A percentile compares a stretch with the other conserved stretches of the same genome.
These are phyloP conservation scores for Nesidiocoris tenuis DNA, from an alignment of 2,888 invertebrate genomes.

Conservation along the genomic window DNA sequence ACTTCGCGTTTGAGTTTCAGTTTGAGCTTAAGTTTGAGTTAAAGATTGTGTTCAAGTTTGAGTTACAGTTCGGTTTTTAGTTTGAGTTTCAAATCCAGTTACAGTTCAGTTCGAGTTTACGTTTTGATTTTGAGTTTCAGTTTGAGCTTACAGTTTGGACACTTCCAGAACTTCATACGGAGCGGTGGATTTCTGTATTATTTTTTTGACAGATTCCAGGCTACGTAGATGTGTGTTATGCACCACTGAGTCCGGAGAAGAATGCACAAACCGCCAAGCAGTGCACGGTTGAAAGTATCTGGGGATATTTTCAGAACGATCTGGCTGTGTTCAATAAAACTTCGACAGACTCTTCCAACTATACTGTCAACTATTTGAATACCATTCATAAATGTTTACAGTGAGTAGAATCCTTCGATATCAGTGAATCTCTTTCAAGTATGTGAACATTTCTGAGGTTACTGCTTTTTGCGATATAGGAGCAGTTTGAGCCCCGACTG, in stretches of 20 bases:
- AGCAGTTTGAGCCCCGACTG: conserved; percentile 65
- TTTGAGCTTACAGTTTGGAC: too few relatives aligned
- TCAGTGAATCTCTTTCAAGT: too few relatives aligned
- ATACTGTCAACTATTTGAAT: conserved; percentile 57
- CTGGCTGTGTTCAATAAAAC: conserved; percentile 57
- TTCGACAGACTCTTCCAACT: conserved; percentile 45
- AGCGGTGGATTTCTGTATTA: too few relatives aligned
- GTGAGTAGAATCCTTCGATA: conserved; percentile 56
- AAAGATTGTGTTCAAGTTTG: too few relatives aligned
- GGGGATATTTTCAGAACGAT: conserved; percentile 74
- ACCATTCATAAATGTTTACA: conserved; percentile 58
- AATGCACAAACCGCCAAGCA: conserved; percentile 57
- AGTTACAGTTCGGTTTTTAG: too few relatives aligned
- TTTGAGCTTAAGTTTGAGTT: too few relatives aligned
- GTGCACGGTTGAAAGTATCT: conserved; percentile 79
- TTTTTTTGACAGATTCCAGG: conserved; percentile 50
- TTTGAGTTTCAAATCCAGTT: too few relatives aligned
- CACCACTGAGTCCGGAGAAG: conserved; percentile 63
- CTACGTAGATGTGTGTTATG: conserved; percentile 74
- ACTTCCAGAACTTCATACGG: too few relatives aligned
- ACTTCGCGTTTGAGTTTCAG: too few relatives aligned
- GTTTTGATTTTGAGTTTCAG: too few relatives aligned
- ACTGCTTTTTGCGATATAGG: too few relatives aligned
- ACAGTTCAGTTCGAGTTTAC: too few relatives aligned
- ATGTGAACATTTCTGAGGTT: background rate